Percentiles rank a stretch among this genome's conserved stretches.
These are phyloP conservation scores for Florisuga fusca DNA, from an alignment of 2,797 vertebrate species.

Conservation along the genomic window DNA sequence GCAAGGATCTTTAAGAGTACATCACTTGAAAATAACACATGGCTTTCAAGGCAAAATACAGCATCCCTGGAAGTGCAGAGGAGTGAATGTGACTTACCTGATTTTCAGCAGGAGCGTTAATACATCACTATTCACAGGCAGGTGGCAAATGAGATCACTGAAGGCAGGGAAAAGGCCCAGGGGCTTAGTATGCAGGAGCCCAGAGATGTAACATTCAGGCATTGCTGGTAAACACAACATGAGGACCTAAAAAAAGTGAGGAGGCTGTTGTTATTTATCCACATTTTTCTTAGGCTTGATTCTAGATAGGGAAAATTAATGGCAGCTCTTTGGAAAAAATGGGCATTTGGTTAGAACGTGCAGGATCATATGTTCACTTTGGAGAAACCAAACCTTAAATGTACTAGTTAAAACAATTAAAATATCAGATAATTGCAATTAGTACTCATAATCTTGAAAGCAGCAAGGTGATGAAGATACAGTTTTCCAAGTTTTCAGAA, in stretches of 20 bases:
- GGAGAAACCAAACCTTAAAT: not conserved
- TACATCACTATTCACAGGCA: not conserved
- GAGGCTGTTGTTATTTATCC: not conserved
- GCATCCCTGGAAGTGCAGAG: not conserved
- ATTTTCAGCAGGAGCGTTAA: not conserved
- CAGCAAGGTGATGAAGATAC: not conserved
- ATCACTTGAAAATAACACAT: not conserved
- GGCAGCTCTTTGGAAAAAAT: not conserved
- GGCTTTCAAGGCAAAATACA: not conserved
- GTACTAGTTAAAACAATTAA: not conserved
- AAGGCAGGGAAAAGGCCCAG: not conserved
- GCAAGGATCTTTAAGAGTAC: not conserved
- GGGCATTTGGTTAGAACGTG: not conserved
- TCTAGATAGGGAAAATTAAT: not conserved
- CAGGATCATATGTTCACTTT: not conserved
- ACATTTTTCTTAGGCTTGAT: not conserved
- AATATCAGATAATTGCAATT: not conserved
- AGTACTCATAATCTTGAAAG: rapidly evolving
- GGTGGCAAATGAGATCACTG: not conserved
- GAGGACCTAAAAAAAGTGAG: not conserved
- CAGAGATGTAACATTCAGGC: not conserved
- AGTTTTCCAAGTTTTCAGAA: not conserved
- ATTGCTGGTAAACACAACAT: not conserved
- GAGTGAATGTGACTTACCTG: not conserved
- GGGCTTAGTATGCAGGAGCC: not conserved